A percentile compares a stretch with the other conserved stretches of the same genome.
These are phyloP conservation scores for Virgularia gustaviana DNA, from an alignment of 92 coral and sea anemone genomes.

Conservation along the genomic window DNA sequence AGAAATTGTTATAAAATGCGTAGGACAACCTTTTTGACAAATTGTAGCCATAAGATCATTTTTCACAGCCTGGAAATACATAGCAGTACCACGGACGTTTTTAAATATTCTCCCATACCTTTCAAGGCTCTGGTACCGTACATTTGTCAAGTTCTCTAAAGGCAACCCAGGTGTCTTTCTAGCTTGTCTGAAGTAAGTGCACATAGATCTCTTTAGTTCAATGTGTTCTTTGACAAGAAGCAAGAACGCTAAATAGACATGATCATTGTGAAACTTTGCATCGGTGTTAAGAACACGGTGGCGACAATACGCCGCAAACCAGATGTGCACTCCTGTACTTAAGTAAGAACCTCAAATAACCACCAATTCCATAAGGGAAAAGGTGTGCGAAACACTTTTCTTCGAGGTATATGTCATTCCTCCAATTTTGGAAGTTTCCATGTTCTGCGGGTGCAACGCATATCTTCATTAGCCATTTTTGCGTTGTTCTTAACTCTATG, in stretches of 20 bases:
- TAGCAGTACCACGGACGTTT: conserved; percentile 18
- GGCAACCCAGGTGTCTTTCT: conserved; percentile 2
- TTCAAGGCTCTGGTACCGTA: conserved; percentile 5
- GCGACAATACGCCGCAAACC: conserved; percentile 9
- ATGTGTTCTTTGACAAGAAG: conserved; percentile 10
- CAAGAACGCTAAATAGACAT: conserved; percentile 8
- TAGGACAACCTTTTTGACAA: conserved; percentile 19
- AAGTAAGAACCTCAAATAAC: conserved; percentile 1
- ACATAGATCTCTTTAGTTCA: conserved; percentile 1
- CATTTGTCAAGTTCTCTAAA: neutral
- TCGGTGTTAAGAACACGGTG: conserved; percentile 6
- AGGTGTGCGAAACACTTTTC: conserved; percentile 16
- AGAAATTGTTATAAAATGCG: conserved; percentile 5
- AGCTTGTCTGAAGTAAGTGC: conserved; percentile 4
- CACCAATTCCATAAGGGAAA: conserved; percentile 3
- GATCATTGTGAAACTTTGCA: conserved; percentile 8
- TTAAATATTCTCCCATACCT: conserved; percentile 14
- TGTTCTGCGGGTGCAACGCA: conserved; percentile 10
- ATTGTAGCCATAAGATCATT: conserved; percentile 1
- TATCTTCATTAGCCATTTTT: conserved; percentile 1
- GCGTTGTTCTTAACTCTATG: neutral
- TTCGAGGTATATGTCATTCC: neutral
- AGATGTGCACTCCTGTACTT: neutral
- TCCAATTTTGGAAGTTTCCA: conserved; percentile 10
- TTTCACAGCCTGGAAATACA: conserved; percentile 8